phyloP scores from a whole-genome alignment of 2,113 vertebrate genomes.

The Perccottus glenii region DNA sequence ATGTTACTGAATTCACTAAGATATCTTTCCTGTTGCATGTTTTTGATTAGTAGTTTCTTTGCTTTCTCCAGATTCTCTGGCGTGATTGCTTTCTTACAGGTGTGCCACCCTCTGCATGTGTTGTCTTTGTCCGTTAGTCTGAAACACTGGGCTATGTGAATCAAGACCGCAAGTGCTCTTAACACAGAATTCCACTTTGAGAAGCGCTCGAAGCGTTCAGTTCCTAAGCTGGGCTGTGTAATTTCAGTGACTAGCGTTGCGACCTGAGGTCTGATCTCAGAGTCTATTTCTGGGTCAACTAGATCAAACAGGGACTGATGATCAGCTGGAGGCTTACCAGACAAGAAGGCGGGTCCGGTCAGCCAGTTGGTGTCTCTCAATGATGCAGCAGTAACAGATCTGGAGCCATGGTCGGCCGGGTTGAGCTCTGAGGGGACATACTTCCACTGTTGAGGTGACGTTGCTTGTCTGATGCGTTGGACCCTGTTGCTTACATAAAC shows the following conservation, averaged over 20 bases:
- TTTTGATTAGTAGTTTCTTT: constrained; percentile 20
- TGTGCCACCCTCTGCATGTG: constrained; percentile 26
- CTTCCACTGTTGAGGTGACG: neutral
- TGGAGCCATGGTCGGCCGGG: neutral
- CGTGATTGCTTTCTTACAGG: neutral
- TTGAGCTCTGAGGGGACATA: constrained; percentile 1
- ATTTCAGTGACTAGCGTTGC: neutral
- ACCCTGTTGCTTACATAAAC: neutral
- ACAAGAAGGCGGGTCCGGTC: constrained; percentile 1
- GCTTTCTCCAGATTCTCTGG: neutral
- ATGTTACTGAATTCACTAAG: neutral
- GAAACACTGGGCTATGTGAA: constrained; percentile 8
- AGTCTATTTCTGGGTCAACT: constrained; percentile 1
- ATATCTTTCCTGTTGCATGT: constrained; percentile 12
- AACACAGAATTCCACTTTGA: constrained; percentile 19
- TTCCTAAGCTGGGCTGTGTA: neutral
- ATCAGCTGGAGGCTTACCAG: neutral
- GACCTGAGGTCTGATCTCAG: neutral
- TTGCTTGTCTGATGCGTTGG: neutral
- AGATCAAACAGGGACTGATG: neutral
- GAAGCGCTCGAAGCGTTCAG: constrained; percentile 6
- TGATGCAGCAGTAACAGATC: neutral
- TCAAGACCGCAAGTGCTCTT: constrained; percentile 4
- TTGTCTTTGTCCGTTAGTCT: neutral
- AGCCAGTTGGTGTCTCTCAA: neutral